Conservation (phyloP, 2,888 invertebrate genomes). For the Drosophila nr. perissopoda region DNA sequence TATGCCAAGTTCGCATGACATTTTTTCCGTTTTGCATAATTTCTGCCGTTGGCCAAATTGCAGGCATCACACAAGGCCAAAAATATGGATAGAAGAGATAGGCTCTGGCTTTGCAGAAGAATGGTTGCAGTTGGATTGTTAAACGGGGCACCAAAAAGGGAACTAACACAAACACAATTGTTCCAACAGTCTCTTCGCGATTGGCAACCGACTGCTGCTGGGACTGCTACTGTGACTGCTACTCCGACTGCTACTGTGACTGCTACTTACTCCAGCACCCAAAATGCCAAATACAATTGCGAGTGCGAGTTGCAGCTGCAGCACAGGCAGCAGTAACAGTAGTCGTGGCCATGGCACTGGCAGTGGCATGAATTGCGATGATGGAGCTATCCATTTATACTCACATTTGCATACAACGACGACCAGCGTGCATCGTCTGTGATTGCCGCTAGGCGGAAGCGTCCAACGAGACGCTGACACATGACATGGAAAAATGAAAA, state of each 20-base stretch:
- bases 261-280: conserved; percentile 34
- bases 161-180: conserved; percentile 69
- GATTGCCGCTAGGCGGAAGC: conserved; percentile 76
- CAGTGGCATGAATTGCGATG: conserved; percentile 76
- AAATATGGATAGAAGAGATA: conserved; percentile 38
- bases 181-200: conserved; percentile 72
- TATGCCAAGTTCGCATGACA: conserved; percentile 81
- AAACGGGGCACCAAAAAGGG: conserved; percentile 1
- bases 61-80: conserved; percentile 55
- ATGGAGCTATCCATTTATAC: conserved; percentile 82
- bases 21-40: conserved; percentile 82
- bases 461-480: conserved; percentile 77
- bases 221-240: conserved; percentile 31
- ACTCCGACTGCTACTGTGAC: conserved; percentile 2
- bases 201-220: conserved; percentile 34
- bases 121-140: conserved; percentile 13
- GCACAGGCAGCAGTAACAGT: conserved; percentile 15
- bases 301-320: conserved; percentile 38
- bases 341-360: conserved; percentile 35
- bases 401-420: conserved; percentile 74
- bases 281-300: conserved; percentile 39
- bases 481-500: conserved; percentile 81
- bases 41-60: conserved; percentile 76
- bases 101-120: conserved; percentile 10
- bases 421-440: conserved; percentile 65